A percentile compares a stretch with the other conserved stretches of the same genome.
Evolutionary conservation across 2,797 vertebrate species (phyloP).

Genomic region (Chaunax sp.): DNA sequence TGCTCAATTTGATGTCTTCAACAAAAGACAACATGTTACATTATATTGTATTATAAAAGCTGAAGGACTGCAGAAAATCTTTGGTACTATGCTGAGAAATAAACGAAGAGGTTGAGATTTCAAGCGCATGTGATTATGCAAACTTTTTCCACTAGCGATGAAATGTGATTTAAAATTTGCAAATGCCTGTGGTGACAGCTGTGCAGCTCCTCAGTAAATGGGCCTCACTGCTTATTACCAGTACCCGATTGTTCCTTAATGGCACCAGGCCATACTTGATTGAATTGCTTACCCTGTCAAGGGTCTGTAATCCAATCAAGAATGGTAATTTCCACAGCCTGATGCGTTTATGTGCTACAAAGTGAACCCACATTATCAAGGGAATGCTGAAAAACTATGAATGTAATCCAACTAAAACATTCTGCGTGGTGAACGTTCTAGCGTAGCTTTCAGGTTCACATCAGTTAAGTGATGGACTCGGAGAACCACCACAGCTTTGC

Average conservation of each 20-base stretch:
- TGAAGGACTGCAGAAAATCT: not conserved
- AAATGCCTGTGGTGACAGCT: constrained; percentile 49
- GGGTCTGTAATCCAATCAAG: constrained; percentile 49
- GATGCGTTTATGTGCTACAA: constrained; percentile 15
- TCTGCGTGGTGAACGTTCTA: not conserved
- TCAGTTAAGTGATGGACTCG: constrained; percentile 17
- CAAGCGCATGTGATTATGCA: not conserved
- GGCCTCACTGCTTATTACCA: not conserved
- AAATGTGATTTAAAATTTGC: constrained; percentile 22
- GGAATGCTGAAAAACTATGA: constrained; percentile 2
- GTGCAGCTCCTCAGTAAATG: constrained; percentile 29
- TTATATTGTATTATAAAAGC: not conserved
- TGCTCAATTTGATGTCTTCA: constrained; percentile 17
- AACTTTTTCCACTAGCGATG: not conserved
- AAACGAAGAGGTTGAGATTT: not conserved
- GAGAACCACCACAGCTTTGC: constrained; percentile 21
- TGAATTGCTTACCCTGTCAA: constrained; percentile 45
- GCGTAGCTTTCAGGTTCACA: constrained; percentile 18
- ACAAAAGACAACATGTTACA: constrained; percentile 4
- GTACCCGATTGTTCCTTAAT: constrained; percentile 54
- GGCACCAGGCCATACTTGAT: constrained; percentile 41
- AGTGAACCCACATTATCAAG: constrained; percentile 6
- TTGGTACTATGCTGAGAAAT: not conserved
- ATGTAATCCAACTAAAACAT: constrained; percentile 1
- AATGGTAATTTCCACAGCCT: constrained; percentile 40